These are phyloP conservation scores for Eristalinus sepulchralis DNA, from an alignment of 2,888 invertebrate genomes.

Conservation along the genomic window DNA sequence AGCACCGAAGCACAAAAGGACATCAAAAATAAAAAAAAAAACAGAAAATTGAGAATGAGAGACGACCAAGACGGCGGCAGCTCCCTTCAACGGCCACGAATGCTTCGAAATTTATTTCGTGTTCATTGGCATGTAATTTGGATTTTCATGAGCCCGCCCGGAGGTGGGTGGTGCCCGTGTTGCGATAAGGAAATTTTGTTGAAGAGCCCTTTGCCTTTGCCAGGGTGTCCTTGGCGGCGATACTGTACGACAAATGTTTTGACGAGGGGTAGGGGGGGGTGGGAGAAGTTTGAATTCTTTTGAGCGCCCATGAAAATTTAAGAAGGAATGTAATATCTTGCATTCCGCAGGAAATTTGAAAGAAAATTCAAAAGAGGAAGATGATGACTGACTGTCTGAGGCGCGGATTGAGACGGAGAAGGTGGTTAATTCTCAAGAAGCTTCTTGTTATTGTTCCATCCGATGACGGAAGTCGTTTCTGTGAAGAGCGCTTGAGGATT, in stretches of 20 bases:
- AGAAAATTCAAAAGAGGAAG: not conserved
- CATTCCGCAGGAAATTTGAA: conserved; percentile 35
- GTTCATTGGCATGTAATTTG: conserved; percentile 70
- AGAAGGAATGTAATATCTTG: conserved; percentile 54
- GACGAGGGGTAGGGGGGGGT: not conserved
- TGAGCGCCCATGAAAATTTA: conserved; percentile 15
- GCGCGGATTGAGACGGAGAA: not conserved
- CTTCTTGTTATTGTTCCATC: not conserved
- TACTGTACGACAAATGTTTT: conserved; percentile 2
- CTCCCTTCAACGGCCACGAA: conserved; percentile 13
- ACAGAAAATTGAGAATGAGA: not conserved
- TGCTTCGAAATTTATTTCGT: conserved; percentile 63
- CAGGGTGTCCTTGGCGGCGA: not conserved
- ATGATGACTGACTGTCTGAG: not conserved
- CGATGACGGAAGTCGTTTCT: not conserved
- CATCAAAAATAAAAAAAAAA: conserved; percentile 19
- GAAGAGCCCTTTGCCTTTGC: not conserved
- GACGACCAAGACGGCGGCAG: not conserved
- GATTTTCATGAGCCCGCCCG: conserved; percentile 20
- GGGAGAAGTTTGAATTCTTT: conserved; percentile 4
- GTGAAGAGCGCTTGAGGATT: not conserved
- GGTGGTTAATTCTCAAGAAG: not conserved
- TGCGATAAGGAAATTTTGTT: not conserved
- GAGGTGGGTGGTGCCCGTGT: conserved; percentile 1
- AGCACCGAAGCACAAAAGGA: conserved; percentile 65